Conservation (phyloP, 2,113 vertebrate genomes). For the Recurvirostra avosetta region DNA sequence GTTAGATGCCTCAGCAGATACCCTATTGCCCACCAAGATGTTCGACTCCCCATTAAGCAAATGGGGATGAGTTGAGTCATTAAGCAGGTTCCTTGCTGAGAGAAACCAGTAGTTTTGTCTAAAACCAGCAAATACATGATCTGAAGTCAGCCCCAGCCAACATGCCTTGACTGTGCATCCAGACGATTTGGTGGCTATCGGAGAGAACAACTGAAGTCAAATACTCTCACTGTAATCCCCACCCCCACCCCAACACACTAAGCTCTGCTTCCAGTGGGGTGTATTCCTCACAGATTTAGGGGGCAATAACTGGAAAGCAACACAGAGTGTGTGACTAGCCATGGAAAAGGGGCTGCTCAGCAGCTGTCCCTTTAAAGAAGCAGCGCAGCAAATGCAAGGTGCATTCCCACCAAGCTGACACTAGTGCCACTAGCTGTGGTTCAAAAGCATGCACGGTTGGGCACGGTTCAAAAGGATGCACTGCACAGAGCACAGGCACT, state of each 20-base stretch:
- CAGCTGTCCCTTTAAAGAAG: not conserved
- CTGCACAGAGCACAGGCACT: not conserved
- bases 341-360: not conserved
- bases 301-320: not conserved
- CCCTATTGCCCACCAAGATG: not conserved
- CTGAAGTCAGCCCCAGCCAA: not conserved
- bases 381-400: rapidly evolving
- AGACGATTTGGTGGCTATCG: not conserved
- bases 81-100: not conserved
- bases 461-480: not conserved
- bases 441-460: not conserved
- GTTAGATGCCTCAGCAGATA: not conserved
- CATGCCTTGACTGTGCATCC: not conserved
- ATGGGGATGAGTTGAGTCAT: rapidly evolving
- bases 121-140: not conserved
- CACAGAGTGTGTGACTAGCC: not conserved
- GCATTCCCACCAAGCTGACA: not conserved
- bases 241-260: not conserved
- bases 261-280: not conserved
- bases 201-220: not conserved
- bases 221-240: not conserved
- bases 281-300: not conserved
- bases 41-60: not conserved
- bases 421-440: not conserved
- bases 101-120: not conserved